Evolutionary conservation across 1,140 invertebrate genomes (phyloP).

Genomic region (Eriosoma lanigerum): DNA sequence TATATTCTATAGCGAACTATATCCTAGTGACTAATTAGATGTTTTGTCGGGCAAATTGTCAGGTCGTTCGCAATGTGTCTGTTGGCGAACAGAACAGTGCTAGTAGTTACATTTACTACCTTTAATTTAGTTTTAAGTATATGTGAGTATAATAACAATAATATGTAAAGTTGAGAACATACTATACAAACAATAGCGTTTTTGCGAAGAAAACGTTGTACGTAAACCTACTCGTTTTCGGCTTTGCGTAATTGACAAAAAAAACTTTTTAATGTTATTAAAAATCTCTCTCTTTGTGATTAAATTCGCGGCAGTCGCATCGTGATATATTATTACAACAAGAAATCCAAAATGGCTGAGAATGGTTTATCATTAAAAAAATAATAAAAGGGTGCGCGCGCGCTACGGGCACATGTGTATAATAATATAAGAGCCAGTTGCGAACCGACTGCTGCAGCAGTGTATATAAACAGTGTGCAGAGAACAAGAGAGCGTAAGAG

Average conservation of each 20-base stretch:
- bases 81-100: no score
- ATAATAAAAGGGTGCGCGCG: slow-evolving; percentile 23
- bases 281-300: slow-evolving; percentile 8
- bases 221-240: no score
- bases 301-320: neutral
- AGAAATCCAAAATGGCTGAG: slow-evolving; percentile 33
- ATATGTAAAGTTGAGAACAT: no score
- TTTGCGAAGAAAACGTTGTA: no score
- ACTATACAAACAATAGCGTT: no score
- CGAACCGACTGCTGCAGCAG: neutral
- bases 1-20: no score
- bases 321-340: neutral
- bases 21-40: no score
- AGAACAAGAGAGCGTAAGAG: neutral
- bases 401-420: neutral
- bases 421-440: slow-evolving; percentile 12
- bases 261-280: slow-evolving; percentile 9
- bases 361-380: slow-evolving; percentile 19
- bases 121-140: no score
- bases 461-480: neutral
- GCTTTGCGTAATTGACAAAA: neutral
- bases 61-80: no score
- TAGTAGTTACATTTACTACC: no score
- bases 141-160: no score
- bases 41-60: no score